These are phyloP conservation scores for Picus viridis DNA, from an alignment of 2,797 vertebrate species.

Conservation along the genomic window DNA sequence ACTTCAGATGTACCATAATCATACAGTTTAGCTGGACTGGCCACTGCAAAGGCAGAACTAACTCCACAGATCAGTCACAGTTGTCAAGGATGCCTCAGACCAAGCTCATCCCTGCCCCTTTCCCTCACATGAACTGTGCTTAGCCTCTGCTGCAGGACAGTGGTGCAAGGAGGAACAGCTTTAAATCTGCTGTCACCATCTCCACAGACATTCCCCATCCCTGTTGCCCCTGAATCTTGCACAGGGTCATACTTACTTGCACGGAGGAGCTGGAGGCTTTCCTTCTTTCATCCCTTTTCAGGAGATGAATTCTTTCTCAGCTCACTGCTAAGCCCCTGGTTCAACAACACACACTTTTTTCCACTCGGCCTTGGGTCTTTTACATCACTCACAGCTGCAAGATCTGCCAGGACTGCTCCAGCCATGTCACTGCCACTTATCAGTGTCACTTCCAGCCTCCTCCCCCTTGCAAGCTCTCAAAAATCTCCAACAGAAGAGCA, in stretches of 20 bases:
- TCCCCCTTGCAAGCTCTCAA: not conserved
- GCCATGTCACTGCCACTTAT: not conserved
- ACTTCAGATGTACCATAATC: not conserved
- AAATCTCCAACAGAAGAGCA: not conserved
- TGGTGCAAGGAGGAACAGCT: not conserved
- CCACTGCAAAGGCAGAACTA: not conserved
- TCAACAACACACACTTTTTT: not conserved
- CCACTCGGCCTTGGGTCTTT: conserved; percentile 30
- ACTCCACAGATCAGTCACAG: conserved; percentile 20
- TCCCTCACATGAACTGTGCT: rapidly evolving
- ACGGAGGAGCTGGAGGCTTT: not conserved
- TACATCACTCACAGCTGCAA: not conserved
- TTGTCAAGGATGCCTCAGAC: not conserved
- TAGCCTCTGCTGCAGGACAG: not conserved
- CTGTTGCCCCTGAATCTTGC: not conserved
- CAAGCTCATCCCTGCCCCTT: not conserved
- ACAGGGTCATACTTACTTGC: not conserved
- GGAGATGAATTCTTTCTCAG: conserved; percentile 28
- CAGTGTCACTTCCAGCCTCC: not conserved
- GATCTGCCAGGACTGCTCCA: conserved; percentile 13
- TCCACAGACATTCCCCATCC: not conserved
- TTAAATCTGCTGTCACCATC: not conserved
- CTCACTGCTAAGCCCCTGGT: conserved; percentile 30
- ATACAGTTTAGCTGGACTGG: not conserved
- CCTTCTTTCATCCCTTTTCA: conserved; percentile 20